These are phyloP conservation scores for Xenops minutus DNA, from an alignment of 2,797 vertebrate species.

Conservation along the genomic window DNA sequence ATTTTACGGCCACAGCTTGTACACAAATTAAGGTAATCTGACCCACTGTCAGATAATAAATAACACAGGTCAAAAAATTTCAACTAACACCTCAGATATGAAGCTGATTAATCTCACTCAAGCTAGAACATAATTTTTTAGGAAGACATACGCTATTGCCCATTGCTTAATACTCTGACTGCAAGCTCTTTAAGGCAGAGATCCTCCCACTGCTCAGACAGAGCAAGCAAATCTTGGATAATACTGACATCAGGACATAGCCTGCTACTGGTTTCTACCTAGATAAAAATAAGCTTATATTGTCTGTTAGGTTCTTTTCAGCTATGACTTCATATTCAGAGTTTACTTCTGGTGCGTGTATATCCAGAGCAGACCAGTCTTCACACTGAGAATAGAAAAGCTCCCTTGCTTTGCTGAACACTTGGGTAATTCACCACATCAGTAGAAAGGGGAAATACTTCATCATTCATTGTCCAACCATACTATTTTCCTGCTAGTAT, in stretches of 20 bases:
- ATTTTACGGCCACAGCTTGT: not conserved
- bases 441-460: not conserved
- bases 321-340: not conserved
- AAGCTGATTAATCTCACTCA: not conserved
- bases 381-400: not conserved
- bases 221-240: not conserved
- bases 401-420: not conserved
- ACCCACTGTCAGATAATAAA: not conserved
- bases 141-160: not conserved
- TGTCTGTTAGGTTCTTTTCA: not conserved
- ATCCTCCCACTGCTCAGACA: not conserved
- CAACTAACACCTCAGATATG: not conserved
- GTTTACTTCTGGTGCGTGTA: not conserved
- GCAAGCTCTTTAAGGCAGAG: not conserved
- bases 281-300: not conserved
- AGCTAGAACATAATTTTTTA: not conserved
- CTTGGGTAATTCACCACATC: not conserved
- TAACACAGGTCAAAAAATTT: not conserved
- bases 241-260: not conserved
- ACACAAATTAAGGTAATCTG: not conserved
- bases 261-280: not conserved
- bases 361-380: fast-evolving
- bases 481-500: not conserved
- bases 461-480: not conserved
- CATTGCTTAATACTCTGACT: not conserved